Evolutionary conservation across 2,113 vertebrate species (phyloP), one percentile per base, ranked within the genome.

Genomic region (Catagonus wagneri): DNA sequence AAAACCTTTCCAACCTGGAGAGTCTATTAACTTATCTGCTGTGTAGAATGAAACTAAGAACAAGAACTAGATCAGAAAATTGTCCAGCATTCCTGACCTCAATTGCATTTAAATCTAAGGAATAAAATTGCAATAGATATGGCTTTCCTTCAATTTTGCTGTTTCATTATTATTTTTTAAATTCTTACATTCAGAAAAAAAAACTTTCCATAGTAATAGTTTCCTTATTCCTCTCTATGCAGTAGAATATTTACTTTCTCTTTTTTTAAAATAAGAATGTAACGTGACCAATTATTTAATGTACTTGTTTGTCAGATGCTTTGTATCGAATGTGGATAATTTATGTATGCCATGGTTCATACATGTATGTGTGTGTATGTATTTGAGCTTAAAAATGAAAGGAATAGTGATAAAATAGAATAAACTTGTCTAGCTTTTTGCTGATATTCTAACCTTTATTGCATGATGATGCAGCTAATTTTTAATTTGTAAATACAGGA

Each of bases 401-500:
- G 50, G 87, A 97, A 93, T 90, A 36, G 39, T 96, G 94, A 95
- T 96, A 89, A 93, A 98, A 97, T 90, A 68, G 80, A 81, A 91
- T 94, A 12, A 97, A 50, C 91, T 58, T 92, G 91, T 94, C 61
- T 93, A 95, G 93, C 36, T 97, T 97, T 95, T 95, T 95, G 90
- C 84, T 89, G 94, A 84, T 93, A 50, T 93, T 95, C 94, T 97
- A 96, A 93, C 98, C 98, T 98, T 97, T 97, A 93, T 95, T 92
- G 97, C 98, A 98, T 91, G 98, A 97, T 97, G 97, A 97, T 98
- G 98, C 98, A 98, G 98, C 98, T 98, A 96, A 98, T 98, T 98
- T 98, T 98, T 98, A 98, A 98, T 98, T 98, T 98, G 98, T 98
- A 98, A 98, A 99, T 98, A 98, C 98, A 98, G 98, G 98, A 97